These are phyloP conservation scores for Gonioctena quinquepunctata DNA, from an alignment of 1,140 invertebrate genomes.

Conservation along the genomic window DNA sequence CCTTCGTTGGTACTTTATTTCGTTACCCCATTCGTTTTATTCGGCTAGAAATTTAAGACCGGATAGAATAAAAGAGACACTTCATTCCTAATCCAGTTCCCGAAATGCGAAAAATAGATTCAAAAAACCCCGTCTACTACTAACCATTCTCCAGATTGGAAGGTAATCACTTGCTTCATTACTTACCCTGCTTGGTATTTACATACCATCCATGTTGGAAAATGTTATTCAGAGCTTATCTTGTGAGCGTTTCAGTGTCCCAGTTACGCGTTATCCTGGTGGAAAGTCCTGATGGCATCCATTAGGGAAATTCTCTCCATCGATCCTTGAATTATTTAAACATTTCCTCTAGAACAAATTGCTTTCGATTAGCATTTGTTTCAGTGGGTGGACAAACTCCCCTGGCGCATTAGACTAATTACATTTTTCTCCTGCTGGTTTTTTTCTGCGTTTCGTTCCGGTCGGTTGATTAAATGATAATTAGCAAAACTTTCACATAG, in stretches of 20 bases:
- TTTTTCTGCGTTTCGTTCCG: no score
- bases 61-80: no score
- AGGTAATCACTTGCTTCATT: constrained; percentile 54
- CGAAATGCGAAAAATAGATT: no score
- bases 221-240: constrained; percentile 39
- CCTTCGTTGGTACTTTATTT: no score
- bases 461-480: no score
- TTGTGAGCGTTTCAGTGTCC: constrained; percentile 15
- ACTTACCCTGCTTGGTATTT: constrained; percentile 49
- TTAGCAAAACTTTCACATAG: no score
- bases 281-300: constrained; percentile 31
- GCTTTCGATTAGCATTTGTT: constrained; percentile 24
- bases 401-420: not conserved
- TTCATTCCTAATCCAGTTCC: no score
- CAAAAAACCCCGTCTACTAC: no score
- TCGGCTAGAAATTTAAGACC: no score
- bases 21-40: no score
- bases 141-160: constrained; percentile 49
- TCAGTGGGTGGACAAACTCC: not conserved
- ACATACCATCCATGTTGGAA: constrained; percentile 37
- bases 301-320: constrained; percentile 16
- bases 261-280: constrained; percentile 21
- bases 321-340: constrained; percentile 45
- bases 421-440: no score
- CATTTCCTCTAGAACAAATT: constrained; percentile 40